These are phyloP conservation scores for Drosophila macrothrix DNA, from an alignment of 2,888 invertebrate genomes.

Conservation along the genomic window DNA sequence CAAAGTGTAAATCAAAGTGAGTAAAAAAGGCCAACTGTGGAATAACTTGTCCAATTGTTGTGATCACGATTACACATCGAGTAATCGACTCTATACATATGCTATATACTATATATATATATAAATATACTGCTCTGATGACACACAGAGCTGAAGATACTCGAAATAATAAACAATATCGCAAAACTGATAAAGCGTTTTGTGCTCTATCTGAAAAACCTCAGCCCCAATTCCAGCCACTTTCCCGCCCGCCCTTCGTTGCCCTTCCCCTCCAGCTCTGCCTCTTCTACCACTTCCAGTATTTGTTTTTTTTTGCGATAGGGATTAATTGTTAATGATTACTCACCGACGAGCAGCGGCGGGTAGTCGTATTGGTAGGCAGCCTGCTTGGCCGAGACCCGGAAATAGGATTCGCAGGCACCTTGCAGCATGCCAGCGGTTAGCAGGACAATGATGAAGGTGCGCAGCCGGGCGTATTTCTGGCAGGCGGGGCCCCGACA, in stretches of 20 bases:
- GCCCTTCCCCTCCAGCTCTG: not conserved
- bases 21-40: not conserved
- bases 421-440: slow-evolving; percentile 85
- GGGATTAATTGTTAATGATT: slow-evolving; percentile 41
- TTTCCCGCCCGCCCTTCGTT: not conserved
- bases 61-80: slow-evolving; percentile 44
- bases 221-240: slow-evolving; percentile 59
- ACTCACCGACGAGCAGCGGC: slow-evolving; percentile 85
- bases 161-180: slow-evolving; percentile 72
- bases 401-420: slow-evolving; percentile 85
- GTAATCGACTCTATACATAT: slow-evolving; percentile 10
- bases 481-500: slow-evolving; percentile 84
- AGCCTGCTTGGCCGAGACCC: slow-evolving; percentile 86
- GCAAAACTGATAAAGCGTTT: slow-evolving; percentile 66
- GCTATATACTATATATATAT: not conserved
- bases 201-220: slow-evolving; percentile 44
- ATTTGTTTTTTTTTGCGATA: slow-evolving; percentile 46
- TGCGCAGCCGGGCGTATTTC: slow-evolving; percentile 85
- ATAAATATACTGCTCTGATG: slow-evolving; percentile 25
- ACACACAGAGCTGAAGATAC: slow-evolving; percentile 38
- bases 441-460: slow-evolving; percentile 85
- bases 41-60: slow-evolving; percentile 32
- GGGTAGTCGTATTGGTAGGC: slow-evolving; percentile 85
- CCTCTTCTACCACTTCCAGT: not conserved
- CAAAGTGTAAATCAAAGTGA: not conserved